Evolutionary conservation across 2,888 invertebrate genomes (phyloP).

Genomic region (Vandiemenella viatica): DNA sequence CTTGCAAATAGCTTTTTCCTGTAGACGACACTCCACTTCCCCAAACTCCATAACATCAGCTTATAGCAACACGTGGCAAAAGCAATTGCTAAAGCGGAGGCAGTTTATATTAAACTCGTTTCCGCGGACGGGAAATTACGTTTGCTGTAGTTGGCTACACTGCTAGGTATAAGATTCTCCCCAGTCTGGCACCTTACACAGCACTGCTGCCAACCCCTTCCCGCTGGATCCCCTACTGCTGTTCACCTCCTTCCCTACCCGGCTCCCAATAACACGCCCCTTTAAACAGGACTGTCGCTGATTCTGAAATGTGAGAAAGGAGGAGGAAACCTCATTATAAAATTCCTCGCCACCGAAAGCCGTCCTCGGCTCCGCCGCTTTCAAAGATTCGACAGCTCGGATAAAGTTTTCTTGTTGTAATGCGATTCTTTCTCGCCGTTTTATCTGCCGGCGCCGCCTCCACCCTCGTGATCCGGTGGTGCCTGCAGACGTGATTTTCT

Average conservation of each 20-base stretch:
- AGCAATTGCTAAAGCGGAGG: neutral
- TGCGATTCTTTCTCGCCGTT: no score
- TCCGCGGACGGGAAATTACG: neutral
- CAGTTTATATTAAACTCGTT: neutral
- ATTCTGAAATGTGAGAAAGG: neutral
- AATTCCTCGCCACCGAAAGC: neutral
- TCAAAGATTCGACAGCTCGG: neutral
- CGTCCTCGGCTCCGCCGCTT: neutral
- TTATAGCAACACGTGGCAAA: no score
- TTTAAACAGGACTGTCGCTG: neutral
- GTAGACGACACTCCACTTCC: no score
- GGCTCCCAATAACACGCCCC: neutral
- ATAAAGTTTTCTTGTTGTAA: no score
- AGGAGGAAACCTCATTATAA: neutral
- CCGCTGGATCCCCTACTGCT: no score
- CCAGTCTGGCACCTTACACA: neutral
- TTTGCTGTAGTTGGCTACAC: neutral
- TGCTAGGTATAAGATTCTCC: neutral
- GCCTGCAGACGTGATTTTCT: no score
- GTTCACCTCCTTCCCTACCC: no score
- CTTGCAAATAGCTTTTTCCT: no score
- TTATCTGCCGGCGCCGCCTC: no score
- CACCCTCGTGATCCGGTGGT: no score
- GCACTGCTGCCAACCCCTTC: no score
- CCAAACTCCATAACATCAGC: no score